phyloP scores from a whole-genome alignment of 2,797 vertebrate genomes.

The Pipistrellus kuhlii region DNA sequence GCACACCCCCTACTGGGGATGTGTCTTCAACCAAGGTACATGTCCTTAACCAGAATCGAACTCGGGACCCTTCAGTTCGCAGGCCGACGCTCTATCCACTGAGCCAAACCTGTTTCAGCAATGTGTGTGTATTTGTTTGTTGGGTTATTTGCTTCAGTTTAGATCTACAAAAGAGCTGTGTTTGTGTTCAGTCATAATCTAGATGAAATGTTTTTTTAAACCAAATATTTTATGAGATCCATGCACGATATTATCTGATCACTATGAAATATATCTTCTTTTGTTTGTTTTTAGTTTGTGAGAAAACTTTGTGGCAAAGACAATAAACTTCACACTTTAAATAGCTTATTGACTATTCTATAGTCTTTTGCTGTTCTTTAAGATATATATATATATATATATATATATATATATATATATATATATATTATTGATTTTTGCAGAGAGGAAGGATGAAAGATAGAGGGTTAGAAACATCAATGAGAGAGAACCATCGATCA shows the following conservation, averaged over 20 bases:
- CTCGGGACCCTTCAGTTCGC: too few relatives aligned
- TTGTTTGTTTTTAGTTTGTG: background rate
- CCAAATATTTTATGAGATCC: background rate
- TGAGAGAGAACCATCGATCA: too few relatives aligned
- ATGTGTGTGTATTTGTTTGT: background rate
- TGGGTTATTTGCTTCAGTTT: background rate
- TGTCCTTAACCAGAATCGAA: too few relatives aligned
- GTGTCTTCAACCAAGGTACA: too few relatives aligned
- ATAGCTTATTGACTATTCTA: background rate
- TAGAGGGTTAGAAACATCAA: too few relatives aligned
- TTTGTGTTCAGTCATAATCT: background rate
- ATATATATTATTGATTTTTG: too few relatives aligned
- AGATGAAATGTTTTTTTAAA: background rate
- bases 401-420: too few relatives aligned
- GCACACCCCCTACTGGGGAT: too few relatives aligned
- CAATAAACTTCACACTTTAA: background rate
- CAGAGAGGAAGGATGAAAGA: too few relatives aligned
- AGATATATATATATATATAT: too few relatives aligned
- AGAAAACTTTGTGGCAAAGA: background rate
- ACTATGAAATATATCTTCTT: background rate
- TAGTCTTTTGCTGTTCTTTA: background rate
- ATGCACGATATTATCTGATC: background rate
- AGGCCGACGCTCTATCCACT: too few relatives aligned
- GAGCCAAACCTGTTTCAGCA: too few relatives aligned
- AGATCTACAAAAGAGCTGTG: background rate